These are phyloP conservation scores for Coregonus ussuriensis DNA, from an alignment of 2,797 vertebrate species.

Conservation along the genomic window DNA sequence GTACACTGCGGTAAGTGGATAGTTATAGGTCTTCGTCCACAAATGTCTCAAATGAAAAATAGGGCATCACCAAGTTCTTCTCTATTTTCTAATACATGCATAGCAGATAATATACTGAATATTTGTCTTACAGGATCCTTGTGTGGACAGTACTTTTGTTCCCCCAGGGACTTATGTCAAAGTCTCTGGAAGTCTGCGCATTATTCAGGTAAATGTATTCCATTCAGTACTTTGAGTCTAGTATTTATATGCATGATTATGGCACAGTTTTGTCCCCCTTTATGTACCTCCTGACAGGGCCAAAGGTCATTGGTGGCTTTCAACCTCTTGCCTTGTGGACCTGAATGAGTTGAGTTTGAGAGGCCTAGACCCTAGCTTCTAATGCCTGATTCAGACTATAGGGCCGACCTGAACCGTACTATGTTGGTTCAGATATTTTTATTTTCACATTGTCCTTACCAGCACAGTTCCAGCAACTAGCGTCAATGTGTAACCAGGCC, in stretches of 20 bases:
- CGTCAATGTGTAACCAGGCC: not conserved
- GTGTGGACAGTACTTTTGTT: not conserved
- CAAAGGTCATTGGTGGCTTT: conserved; percentile 45
- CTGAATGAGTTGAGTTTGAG: conserved; percentile 46
- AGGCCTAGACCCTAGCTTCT: not conserved
- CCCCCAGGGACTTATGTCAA: conserved; percentile 33
- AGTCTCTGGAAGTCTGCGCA: conserved; percentile 47
- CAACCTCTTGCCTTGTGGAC: conserved; percentile 44
- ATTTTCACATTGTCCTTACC: not conserved
- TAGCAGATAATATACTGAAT: conserved; percentile 13
- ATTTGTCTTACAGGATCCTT: conserved; percentile 31
- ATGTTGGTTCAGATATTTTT: no score
- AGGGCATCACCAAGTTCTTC: conserved; percentile 19
- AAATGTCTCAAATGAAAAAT: no score
- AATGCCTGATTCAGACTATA: not conserved
- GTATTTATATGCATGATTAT: not conserved
- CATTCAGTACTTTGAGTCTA: not conserved
- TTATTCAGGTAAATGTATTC: not conserved
- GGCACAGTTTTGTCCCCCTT: not conserved
- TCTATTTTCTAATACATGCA: conserved; percentile 69
- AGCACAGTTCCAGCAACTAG: not conserved
- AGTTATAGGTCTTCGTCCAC: not conserved
- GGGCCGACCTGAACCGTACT: not conserved
- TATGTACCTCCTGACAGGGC: not conserved
- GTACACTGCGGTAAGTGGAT: conserved; percentile 48